These are phyloP conservation scores for Arion vulgaris DNA, from an alignment of 1,140 invertebrate genomes.

Conservation along the genomic window DNA sequence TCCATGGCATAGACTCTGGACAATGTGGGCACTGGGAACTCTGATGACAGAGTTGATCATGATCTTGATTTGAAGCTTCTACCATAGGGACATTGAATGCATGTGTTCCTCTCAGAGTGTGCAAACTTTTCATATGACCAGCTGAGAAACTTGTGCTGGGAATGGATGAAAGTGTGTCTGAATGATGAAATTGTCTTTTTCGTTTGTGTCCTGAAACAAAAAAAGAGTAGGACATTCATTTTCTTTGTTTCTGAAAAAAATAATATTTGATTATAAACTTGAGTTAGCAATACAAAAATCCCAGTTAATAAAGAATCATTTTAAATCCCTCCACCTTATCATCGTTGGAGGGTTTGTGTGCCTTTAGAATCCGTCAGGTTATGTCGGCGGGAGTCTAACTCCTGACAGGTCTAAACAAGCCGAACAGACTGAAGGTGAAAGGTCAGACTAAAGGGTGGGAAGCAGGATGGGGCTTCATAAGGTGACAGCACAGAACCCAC, in stretches of 20 bases:
- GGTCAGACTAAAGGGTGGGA: too few relatives aligned
- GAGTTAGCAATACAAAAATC: too few relatives aligned
- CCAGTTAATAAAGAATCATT: too few relatives aligned
- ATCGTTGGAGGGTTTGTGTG: too few relatives aligned
- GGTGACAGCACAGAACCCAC: too few relatives aligned
- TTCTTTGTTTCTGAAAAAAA: neutral
- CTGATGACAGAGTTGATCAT: neutral
- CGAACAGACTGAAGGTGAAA: too few relatives aligned
- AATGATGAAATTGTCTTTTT: neutral
- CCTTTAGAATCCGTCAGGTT: too few relatives aligned
- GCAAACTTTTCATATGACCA: neutral
- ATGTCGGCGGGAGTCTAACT: too few relatives aligned
- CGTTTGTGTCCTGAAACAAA: neutral
- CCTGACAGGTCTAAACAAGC: too few relatives aligned
- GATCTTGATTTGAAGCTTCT: neutral
- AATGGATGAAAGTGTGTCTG: neutral
- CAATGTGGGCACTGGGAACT: conserved; percentile 21
- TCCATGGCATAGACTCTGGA: neutral
- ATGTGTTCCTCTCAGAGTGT: neutral
- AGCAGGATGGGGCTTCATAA: too few relatives aligned
- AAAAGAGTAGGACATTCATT: neutral
- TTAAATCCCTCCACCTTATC: too few relatives aligned
- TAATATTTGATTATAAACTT: too few relatives aligned
- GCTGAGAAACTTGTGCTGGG: neutral
- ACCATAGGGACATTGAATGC: neutral